Evolutionary conservation across 2,797 vertebrate genomes (phyloP).

Genomic region (Smutsia temminckii): DNA sequence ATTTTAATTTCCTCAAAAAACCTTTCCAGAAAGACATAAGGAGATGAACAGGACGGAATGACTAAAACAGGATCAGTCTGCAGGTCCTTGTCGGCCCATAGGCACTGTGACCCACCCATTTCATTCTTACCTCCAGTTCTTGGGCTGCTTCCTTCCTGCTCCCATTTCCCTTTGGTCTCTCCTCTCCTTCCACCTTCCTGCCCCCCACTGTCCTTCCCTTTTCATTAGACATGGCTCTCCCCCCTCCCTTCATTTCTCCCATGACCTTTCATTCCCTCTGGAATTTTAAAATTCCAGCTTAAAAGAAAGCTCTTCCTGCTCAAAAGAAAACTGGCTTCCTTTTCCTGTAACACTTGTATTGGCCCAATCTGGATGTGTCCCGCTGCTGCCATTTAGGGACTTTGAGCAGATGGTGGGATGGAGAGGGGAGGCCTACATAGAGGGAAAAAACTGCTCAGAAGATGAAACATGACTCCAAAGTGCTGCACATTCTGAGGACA

Average conservation of each 20-base stretch:
- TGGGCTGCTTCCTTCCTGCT: neutral
- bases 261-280: conserved; percentile 2
- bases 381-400: neutral
- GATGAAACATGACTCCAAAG: conserved; percentile 47
- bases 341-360: neutral
- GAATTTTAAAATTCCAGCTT: neutral
- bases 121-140: neutral
- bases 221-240: too few species aligned
- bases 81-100: rapidly evolving
- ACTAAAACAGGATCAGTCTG: neutral
- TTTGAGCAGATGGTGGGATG: neutral
- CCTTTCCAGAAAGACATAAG: neutral
- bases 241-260: neutral
- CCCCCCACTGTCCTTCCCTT: neutral
- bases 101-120: rapidly evolving
- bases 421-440: neutral
- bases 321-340: conserved; percentile 8
- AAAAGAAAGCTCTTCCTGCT: conserved; percentile 23
- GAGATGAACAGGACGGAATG: neutral
- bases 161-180: neutral
- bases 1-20: neutral
- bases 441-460: conserved; percentile 50
- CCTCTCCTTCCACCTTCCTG: neutral
- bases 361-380: neutral
- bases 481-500: conserved; percentile 9